Conservation (phyloP, 2,888 invertebrate species). For the Terebella lapidaria region DNA sequence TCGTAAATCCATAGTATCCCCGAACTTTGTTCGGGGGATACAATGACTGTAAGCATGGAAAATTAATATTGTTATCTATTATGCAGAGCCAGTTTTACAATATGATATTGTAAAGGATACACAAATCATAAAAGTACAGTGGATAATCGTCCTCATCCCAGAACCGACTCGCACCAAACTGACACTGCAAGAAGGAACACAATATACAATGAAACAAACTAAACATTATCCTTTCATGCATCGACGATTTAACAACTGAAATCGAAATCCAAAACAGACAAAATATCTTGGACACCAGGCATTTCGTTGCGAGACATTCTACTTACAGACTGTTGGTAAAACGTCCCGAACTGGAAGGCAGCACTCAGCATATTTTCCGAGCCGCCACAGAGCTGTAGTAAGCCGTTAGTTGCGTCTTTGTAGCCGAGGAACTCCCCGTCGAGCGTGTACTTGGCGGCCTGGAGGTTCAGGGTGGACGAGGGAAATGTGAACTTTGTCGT, state of each 20-base stretch:
- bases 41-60: too few species aligned
- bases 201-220: not conserved
- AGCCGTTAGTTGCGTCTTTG: constrained; percentile 33
- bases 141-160: constrained; percentile 19
- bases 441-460: constrained; percentile 40
- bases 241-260: too few species aligned
- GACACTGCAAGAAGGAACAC: constrained; percentile 16
- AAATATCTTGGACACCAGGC: too few species aligned
- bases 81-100: too few species aligned
- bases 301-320: too few species aligned
- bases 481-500: constrained; percentile 36
- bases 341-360: constrained; percentile 51
- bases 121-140: constrained; percentile 21
- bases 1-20: too few species aligned
- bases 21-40: too few species aligned
- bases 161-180: constrained; percentile 15
- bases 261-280: too few species aligned
- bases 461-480: constrained; percentile 12
- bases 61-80: too few species aligned
- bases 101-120: too few species aligned
- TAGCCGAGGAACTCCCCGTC: constrained; percentile 51
- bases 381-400: constrained; percentile 51
- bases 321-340: constrained; percentile 28
- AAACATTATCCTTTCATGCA: too few species aligned
- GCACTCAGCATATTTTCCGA: constrained; percentile 38